phyloP scores from a whole-genome alignment of 2,113 vertebrate genomes.

The Gasterosteus nipponicus region DNA sequence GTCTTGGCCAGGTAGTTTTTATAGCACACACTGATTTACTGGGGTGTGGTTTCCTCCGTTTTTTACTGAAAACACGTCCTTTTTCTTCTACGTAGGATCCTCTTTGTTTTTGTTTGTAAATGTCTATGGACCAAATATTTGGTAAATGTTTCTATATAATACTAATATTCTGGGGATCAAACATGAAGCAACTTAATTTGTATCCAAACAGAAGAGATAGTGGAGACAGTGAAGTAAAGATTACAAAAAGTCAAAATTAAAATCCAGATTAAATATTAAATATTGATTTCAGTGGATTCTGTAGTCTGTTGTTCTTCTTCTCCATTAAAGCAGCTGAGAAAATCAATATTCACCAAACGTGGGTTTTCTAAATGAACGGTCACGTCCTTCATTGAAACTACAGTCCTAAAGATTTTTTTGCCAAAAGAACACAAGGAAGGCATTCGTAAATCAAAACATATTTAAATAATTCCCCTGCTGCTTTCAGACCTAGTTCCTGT shows the following conservation, averaged over 20 bases:
- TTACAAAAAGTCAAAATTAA: slow-evolving; percentile 7
- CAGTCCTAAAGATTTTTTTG: not conserved
- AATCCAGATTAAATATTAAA: not conserved
- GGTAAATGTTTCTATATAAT: not conserved
- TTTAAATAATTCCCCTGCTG: not conserved
- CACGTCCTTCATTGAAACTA: not conserved
- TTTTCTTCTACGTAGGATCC: too few species aligned
- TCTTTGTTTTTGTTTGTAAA: too few species aligned
- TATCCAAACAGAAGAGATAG: not conserved
- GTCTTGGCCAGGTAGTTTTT: not conserved
- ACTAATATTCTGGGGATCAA: not conserved
- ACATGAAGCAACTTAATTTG: not conserved
- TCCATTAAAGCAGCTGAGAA: not conserved
- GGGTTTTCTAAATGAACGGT: not conserved
- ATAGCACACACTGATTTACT: not conserved
- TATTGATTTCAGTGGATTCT: not conserved
- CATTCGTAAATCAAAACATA: not conserved
- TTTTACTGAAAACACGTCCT: not conserved
- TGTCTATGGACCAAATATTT: not conserved
- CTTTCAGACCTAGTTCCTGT: not conserved
- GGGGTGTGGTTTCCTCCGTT: not conserved
- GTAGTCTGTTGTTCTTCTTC: not conserved
- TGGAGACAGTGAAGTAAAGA: not conserved
- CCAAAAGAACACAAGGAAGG: not conserved
- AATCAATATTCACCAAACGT: not conserved